phyloP scores from a whole-genome alignment of 1,140 invertebrate species.

The Aphis craccivora region DNA sequence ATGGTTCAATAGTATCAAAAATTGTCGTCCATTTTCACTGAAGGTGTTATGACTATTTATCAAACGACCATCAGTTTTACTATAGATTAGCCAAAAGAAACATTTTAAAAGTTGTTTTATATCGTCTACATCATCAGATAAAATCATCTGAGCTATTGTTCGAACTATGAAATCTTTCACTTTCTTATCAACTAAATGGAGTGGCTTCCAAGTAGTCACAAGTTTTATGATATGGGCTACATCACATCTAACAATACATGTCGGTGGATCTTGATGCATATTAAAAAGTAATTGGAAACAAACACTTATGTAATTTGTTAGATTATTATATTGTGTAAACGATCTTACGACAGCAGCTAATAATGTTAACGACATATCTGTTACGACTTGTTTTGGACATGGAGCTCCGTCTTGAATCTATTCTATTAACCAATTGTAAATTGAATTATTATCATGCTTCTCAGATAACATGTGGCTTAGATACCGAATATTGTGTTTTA shows the following conservation, averaged over 20 bases:
- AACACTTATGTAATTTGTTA: slow-evolving; percentile 59
- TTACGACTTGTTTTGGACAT: slow-evolving; percentile 60
- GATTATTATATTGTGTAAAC: slow-evolving; percentile 58
- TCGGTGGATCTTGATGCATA: neutral
- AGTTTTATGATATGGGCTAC: neutral
- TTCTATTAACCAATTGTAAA: slow-evolving; percentile 37
- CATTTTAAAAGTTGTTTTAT: neutral
- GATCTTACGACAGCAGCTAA: neutral
- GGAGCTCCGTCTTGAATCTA: slow-evolving; percentile 60
- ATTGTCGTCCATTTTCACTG: neutral
- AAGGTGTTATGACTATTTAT: neutral
- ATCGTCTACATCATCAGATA: neutral
- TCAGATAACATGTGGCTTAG: neutral
- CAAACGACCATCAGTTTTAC: neutral
- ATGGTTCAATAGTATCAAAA: neutral
- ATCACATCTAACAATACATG: slow-evolving; percentile 11
- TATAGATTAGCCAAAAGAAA: slow-evolving; percentile 15
- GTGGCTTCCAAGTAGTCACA: neutral
- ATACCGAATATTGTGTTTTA: neutral
- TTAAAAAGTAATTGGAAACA: slow-evolving; percentile 51
- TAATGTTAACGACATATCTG: slow-evolving; percentile 58
- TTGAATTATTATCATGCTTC: neutral
- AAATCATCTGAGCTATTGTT: neutral
- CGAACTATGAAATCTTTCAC: neutral
- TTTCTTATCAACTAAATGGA: neutral